A percentile compares a stretch with the other conserved stretches of the same genome.
Conservation (phyloP, 2,797 vertebrate genomes). For the Urophycis tenuis region DNA sequence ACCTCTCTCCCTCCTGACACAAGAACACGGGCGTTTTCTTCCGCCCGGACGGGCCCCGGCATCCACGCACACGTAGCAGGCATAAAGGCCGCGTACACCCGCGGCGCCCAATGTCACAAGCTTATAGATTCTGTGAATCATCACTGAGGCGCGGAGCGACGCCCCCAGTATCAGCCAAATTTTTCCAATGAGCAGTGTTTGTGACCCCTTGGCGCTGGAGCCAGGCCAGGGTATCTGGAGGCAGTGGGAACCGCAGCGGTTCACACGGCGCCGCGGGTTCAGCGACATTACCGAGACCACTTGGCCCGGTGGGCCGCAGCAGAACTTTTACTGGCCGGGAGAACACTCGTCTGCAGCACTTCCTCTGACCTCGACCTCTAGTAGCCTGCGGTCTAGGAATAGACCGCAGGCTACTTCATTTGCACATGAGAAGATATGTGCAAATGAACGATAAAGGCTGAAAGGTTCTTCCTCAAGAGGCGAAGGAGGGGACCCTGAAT, state of each 20-base stretch:
- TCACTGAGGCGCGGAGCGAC: background rate
- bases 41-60: background rate
- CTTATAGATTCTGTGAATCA: slow-evolving; percentile 5
- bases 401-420: background rate
- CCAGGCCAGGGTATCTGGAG: slow-evolving; percentile 40
- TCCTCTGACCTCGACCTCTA: slow-evolving; percentile 21
- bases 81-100: background rate
- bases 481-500: background rate
- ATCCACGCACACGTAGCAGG: background rate
- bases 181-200: slow-evolving; percentile 25
- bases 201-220: slow-evolving; percentile 34
- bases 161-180: background rate
- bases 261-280: slow-evolving; percentile 26
- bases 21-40: background rate
- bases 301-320: slow-evolving; percentile 33
- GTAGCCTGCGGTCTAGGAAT: slow-evolving; percentile 1
- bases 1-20: slow-evolving; percentile 38
- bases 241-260: slow-evolving; percentile 35
- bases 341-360: no score
- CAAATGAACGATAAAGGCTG: background rate
- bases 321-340: slow-evolving; percentile 36
- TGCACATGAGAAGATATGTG: background rate
- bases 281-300: slow-evolving; percentile 24
- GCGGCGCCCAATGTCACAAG: background rate
- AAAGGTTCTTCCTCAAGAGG: background rate